Evolutionary conservation across 2,888 invertebrate genomes (phyloP), one percentile per base, ranked within the genome.

Genomic region (Oconnorella tubifera): DNA sequence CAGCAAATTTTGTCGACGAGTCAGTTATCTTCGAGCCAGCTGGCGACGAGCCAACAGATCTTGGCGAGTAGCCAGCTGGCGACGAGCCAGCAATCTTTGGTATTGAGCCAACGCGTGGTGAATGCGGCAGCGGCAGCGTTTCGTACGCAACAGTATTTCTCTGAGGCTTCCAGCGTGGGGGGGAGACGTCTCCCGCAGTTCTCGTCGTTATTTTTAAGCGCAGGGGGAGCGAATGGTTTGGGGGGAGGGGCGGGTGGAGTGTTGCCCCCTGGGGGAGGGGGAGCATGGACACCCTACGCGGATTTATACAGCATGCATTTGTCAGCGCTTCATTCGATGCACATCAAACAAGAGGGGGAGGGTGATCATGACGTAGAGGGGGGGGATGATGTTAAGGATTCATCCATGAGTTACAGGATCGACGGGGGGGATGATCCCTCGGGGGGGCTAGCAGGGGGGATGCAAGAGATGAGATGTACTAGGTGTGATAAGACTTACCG

Each of bases 401-500:
- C n/a, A 28, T 28, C 28, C 6, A 31, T 48, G 6, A 25, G 29
- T n/a, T 19, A 49, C 2, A 27, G 48, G 49, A 31, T 28, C n/a
- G n/a, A 49, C 10, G 48, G 48, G 29, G 60, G 32, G 6, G 60
- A 50, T n/a, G 27, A 48, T 0, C 50, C 50, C 2, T 29, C 40
- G 10, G 53, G 53, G 23, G 10, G 14, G 10, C 50, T 29, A 19
- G 50, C 29, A 0, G 60, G 29, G 14, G 48, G 29, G 6, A 27
- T 50, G 50, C 63, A 53, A 25, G 63, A 63, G 55, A 48, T 63
- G 57, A 31, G 55, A 0, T 67, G 67, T 48, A 56, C 67, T 23
- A 57, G 61, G 14, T 67, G 67, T 51, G 64, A 61, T 27, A 69
- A 69, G 63, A 64, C 66, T 32, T 69, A 69, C 65, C 68, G 68